Conservation (phyloP, 1,140 invertebrate species). For the Luehdorfia chinensis region DNA sequence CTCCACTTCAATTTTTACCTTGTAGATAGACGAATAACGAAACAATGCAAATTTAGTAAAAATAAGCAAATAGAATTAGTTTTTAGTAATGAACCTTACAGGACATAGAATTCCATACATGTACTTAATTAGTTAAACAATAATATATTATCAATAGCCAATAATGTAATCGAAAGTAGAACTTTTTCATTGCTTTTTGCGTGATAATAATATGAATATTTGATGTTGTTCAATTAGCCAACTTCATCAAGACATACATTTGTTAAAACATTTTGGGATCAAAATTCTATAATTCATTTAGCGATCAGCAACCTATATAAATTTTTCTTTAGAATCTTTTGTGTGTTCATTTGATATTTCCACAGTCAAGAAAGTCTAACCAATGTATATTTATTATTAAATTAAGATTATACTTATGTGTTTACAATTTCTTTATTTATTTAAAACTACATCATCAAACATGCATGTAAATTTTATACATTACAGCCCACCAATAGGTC, state of each 20-base stretch:
- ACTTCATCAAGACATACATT: background rate
- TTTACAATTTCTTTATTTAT: too few species aligned
- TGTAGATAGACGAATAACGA: constrained; percentile 33
- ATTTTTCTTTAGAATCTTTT: constrained; percentile 16
- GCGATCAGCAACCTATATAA: constrained; percentile 37
- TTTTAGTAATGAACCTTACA: too few species aligned
- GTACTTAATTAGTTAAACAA: constrained; percentile 57
- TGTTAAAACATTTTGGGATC: constrained; percentile 55
- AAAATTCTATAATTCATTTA: constrained; percentile 43
- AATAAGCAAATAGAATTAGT: too few species aligned
- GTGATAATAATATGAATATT: constrained; percentile 22
- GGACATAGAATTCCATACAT: constrained; percentile 31
- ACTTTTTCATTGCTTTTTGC: constrained; percentile 31
- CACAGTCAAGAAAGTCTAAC: background rate
- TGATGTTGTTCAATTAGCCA: constrained; percentile 11
- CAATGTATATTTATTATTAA: too few species aligned
- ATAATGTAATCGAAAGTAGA: constrained; percentile 20
- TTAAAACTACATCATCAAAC: too few species aligned
- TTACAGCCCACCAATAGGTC: too few species aligned
- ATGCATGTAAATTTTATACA: too few species aligned
- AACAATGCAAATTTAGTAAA: too few species aligned
- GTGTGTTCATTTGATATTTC: constrained; percentile 16
- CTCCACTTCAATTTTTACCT: constrained; percentile 19
- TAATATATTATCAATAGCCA: constrained; percentile 51
- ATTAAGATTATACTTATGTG: too few species aligned